phyloP scores from a whole-genome alignment of 2,888 invertebrate genomes.

The Limnephilus rhombicus region DNA sequence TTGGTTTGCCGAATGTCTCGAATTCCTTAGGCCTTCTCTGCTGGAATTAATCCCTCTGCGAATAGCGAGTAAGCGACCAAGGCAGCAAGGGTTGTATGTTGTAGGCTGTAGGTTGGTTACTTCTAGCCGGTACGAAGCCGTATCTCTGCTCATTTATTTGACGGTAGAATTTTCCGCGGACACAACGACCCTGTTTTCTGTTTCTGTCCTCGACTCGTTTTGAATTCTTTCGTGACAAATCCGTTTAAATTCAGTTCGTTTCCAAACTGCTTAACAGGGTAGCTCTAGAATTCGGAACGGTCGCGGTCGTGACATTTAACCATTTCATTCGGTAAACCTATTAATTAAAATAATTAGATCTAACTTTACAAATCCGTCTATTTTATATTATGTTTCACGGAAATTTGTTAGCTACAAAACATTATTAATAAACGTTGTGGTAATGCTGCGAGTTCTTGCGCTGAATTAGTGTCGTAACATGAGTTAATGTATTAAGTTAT shows the following conservation, averaged over 20 bases:
- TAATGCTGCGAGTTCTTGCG: conserved; percentile 2
- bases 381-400: conserved; percentile 20
- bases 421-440: conserved; percentile 28
- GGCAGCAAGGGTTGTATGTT: conserved; percentile 14
- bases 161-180: not conserved
- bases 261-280: conserved; percentile 38
- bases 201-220: conserved; percentile 9
- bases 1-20: conserved; percentile 49
- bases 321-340: conserved; percentile 46
- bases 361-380: conserved; percentile 5
- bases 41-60: conserved; percentile 19
- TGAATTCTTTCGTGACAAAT: conserved; percentile 48
- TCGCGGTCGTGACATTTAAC: conserved; percentile 50
- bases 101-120: not conserved
- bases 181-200: conserved; percentile 1
- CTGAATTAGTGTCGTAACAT: not conserved
- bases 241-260: conserved; percentile 35
- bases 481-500: not conserved
- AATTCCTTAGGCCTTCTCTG: conserved; percentile 19
- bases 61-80: conserved; percentile 3
- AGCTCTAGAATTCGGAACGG: conserved; percentile 17
- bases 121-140: conserved; percentile 13
- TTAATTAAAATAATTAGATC: conserved; percentile 47
- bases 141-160: conserved; percentile 28
- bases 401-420: not conserved